Conservation (phyloP, 2,113 vertebrate species). For the Campylorhamphus procurvoides region DNA sequence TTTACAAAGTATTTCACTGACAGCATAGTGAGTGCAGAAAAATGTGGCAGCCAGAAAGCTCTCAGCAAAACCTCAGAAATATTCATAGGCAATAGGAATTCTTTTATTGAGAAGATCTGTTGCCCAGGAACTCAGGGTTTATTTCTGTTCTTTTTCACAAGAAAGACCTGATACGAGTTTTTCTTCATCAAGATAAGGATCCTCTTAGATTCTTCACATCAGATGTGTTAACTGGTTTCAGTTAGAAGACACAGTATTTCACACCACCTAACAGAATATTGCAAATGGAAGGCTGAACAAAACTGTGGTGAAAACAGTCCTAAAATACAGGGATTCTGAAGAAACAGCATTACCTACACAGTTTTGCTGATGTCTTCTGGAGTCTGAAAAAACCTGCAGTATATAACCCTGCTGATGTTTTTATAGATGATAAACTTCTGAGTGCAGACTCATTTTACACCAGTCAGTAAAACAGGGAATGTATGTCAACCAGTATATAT, state of each 20-base stretch:
- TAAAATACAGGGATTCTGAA: background rate
- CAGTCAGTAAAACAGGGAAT: background rate
- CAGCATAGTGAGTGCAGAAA: background rate
- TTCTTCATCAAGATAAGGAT: background rate
- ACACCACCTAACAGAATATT: background rate
- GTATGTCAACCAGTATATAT: background rate
- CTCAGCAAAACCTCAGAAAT: background rate
- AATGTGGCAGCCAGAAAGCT: background rate
- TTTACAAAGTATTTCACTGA: background rate
- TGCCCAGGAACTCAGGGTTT: background rate
- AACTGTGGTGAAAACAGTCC: background rate
- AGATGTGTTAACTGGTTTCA: background rate
- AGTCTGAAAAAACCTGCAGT: background rate
- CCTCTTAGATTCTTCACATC: background rate
- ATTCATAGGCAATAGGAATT: background rate
- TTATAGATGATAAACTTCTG: background rate
- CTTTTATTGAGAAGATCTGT: background rate
- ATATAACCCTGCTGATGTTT: background rate
- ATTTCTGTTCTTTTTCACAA: conserved; percentile 5
- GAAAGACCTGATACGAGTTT: background rate
- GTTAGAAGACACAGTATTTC: background rate
- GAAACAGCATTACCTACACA: background rate
- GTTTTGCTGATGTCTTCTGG: background rate
- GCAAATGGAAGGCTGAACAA: background rate
- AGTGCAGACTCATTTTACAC: background rate